Evolutionary conservation across 2,113 vertebrate genomes (phyloP), one percentile per base, ranked within the genome.

Genomic region (Rhipidura dahli): DNA sequence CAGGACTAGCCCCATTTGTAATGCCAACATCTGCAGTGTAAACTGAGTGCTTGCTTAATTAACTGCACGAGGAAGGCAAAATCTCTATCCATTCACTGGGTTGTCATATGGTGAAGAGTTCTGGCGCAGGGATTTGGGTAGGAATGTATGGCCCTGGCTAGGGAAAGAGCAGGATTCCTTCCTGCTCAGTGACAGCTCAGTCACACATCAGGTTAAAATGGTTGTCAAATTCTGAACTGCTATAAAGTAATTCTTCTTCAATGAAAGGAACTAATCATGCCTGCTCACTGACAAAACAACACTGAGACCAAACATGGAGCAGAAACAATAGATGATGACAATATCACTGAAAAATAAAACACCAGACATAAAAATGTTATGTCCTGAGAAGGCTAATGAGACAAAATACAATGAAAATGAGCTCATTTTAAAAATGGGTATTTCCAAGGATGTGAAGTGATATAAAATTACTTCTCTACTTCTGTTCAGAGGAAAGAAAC

Each of bases 211-310:
- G 64, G 56, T 83, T 86, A 80, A 93, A 83, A 75, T 80, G 54
- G 70, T 9, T 65, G 50, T 78, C 56, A 93, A 71, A 93, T 47
- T 39, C n/a, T 78, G 71, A 88, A 59, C 82, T 80, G 50, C 84
- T 90, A 65, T 63, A 65, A 93, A 80, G 56, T 83, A 90, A 92
- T 92, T 93, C 53, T 69, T 93, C 51, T 73, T 51, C 69, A 89
- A 1, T 61, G 50, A 95, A 75, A 90, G 22, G 31, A 82, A 82
- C 28, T 60, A 94, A 81, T 75, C 65, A 61, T 27, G 51, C 40
- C 57, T 88, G 69, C 69, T 87, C 18, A 3, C 88, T 76, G 40
- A 57, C 37, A 66, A 90, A 93, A 89, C 51, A 78, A 56, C 33
- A 53, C 51, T 22, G 47, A 90, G 45, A 83, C 47, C 21, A 90